Conservation (phyloP, 2,113 vertebrate species). For the Coptodon rendalli region DNA sequence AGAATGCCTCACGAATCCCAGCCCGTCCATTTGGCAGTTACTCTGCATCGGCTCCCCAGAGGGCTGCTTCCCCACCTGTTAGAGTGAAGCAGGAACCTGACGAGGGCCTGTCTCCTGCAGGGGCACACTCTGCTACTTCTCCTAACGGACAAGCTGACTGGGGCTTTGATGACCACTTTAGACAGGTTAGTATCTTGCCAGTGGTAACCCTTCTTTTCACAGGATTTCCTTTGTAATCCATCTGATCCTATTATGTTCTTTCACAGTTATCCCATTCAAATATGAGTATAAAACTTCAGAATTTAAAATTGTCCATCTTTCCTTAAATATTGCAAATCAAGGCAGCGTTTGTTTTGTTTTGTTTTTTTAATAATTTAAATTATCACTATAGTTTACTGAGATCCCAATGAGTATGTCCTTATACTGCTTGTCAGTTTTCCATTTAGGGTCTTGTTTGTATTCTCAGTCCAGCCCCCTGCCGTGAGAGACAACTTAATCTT, state of each 20-base stretch:
- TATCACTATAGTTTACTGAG: background rate
- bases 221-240: background rate
- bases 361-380: background rate
- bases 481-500: conserved; percentile 41
- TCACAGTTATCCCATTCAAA: background rate
- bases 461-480: conserved; percentile 17
- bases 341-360: background rate
- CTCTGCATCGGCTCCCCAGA: conserved; percentile 53
- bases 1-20: conserved; percentile 61
- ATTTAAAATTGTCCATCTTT: background rate
- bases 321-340: background rate
- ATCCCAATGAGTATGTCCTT: background rate
- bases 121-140: conserved; percentile 61
- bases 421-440: background rate
- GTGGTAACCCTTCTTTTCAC: background rate
- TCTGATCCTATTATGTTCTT: background rate
- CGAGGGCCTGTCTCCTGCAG: conserved; percentile 74
- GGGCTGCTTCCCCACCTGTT: conserved; percentile 59
- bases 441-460: conserved; percentile 16
- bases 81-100: conserved; percentile 83
- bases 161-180: conserved; percentile 85
- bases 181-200: conserved; percentile 80
- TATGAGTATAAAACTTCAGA: background rate
- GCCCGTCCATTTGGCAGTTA: conserved; percentile 54
- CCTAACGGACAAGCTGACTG: conserved; percentile 77